Base-by-base conservation (phyloP, 2,113 vertebrate genomes). In the Salminus brasiliensis region DNA sequence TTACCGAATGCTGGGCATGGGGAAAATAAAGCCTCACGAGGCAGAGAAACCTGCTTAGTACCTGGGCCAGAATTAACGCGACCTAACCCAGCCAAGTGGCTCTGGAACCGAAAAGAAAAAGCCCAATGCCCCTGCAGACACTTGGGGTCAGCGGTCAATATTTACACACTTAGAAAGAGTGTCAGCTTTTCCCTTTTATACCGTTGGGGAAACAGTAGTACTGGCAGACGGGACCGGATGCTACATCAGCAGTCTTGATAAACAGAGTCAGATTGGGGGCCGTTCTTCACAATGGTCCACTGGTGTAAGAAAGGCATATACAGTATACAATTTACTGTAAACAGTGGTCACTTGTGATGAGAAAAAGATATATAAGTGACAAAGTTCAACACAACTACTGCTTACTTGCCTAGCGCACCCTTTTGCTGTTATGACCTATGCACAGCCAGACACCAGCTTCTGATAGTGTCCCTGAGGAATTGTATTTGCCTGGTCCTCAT, bases 81-180 rank as follows among this genome's bases (percentile, higher is more conserved):
- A 66, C 5, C 68, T 47, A 47, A 65, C n/a, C 15, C 7, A 41
- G 23, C 11, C 21, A 29, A 36, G 27, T 18, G 4, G 79, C 80
- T 78, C 52, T 70, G 76, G 25, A 34, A 67, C 80, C 60, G 84
- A 75, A 75, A 49, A 43, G 30, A 75, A 75, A 49, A 43, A 49
- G 30, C 34, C 81, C 78, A 76, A 3, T 23, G 16, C 49, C 23
- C 32, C 30, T 23, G 5, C 41, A 36, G 16, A 34, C 60, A 18
- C 29, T 41, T 7, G 5, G 11, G 32, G 34, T 63, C 60, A 63
- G 29, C 8, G 29, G 2, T 34, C 57, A 5, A 49, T 27, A 15
- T 25, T 67, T 67, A 29, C 65, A 27, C 30, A 70, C 10, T 30
- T 12, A 16, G 29, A 27, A 10, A 12, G 27, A 9, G 47, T 13